Evolutionary conservation across 2,888 invertebrate genomes (phyloP), one percentile per base, ranked within the genome.

Genomic region (Lacanobia wlatinum): DNA sequence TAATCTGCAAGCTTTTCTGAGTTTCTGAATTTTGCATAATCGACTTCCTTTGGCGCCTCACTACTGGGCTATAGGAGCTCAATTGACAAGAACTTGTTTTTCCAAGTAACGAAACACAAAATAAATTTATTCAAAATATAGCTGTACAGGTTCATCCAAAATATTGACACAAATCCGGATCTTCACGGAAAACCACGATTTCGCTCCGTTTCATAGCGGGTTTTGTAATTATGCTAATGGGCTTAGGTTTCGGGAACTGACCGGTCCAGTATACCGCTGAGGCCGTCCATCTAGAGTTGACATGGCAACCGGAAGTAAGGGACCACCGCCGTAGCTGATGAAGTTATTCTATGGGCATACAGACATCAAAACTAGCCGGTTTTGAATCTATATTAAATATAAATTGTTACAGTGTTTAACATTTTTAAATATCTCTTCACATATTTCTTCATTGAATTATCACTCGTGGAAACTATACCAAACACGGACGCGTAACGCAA

Each of bases 181-280:
- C n/a, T 64, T 38, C 23, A 1, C 14, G 62, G 75, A 59, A 65
- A 59, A 52, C 28, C 43, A 59, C 18, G 16, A 59, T 64, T 58
- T n/a, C 59, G 67, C 40, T 67, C n/a, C 40, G 48, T 55, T 68
- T 52, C 40, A 50, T 48, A 60, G 48, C 9, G 40, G 48, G 40
- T 40, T 76, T 66, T 53, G 28, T 59, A 76, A 67, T 76, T 34
- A 68, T 55, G 40, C 48, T 76, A 68, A 67, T 67, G 16, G 52
- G 28, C 21, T 53, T 48, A 76, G 53, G 21, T 55, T 60, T 55
- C 0, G 23, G 34, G 6, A 48, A 21, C 67, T 75, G 21, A 14
- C 53, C 28, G 58, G 23, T 66, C 46, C 18, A 8, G 9, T 55
- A 48, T 21, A 43, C 40, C 46, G 10, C 21, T 52, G 38, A 21